Conservation (phyloP, 2,113 vertebrate species). For the Indicator maculatus region DNA sequence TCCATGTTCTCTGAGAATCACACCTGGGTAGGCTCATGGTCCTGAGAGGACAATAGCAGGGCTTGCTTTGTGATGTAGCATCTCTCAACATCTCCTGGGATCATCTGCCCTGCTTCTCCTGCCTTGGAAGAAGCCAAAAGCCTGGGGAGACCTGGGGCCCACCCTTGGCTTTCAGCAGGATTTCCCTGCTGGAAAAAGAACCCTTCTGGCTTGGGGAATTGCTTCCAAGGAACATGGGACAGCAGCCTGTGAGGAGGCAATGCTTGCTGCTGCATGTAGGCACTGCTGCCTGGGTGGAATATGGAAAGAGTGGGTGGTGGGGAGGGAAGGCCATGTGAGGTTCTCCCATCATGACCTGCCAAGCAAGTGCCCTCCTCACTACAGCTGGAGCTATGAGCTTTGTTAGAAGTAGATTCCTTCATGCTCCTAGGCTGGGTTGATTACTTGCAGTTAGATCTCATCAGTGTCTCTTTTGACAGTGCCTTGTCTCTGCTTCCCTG, state of each 20-base stretch:
- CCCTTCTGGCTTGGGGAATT: not conserved
- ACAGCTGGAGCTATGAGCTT: not conserved
- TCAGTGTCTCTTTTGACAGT: conserved; percentile 39
- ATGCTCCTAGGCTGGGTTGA: not conserved
- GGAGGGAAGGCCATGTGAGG: not conserved
- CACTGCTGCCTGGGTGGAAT: not conserved
- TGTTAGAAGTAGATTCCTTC: not conserved
- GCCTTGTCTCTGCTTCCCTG: not conserved
- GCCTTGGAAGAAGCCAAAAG: too few species aligned
- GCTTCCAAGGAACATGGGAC: not conserved
- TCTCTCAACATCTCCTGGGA: too few species aligned
- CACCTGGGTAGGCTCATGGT: too few species aligned
- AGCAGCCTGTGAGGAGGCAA: not conserved
- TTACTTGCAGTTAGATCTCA: conserved; percentile 42
- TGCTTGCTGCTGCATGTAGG: rapidly evolving
- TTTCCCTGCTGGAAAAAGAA: not conserved
- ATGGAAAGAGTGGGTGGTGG: not conserved
- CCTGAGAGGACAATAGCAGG: too few species aligned
- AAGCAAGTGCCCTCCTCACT: not conserved
- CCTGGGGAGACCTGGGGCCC: too few species aligned
- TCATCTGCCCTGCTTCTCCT: too few species aligned
- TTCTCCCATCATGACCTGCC: not conserved
- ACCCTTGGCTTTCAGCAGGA: too few species aligned
- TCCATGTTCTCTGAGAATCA: too few species aligned
- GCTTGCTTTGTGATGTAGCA: too few species aligned